phyloP scores from a whole-genome alignment of 2,888 invertebrate genomes.

The Stenodema calcarata region DNA sequence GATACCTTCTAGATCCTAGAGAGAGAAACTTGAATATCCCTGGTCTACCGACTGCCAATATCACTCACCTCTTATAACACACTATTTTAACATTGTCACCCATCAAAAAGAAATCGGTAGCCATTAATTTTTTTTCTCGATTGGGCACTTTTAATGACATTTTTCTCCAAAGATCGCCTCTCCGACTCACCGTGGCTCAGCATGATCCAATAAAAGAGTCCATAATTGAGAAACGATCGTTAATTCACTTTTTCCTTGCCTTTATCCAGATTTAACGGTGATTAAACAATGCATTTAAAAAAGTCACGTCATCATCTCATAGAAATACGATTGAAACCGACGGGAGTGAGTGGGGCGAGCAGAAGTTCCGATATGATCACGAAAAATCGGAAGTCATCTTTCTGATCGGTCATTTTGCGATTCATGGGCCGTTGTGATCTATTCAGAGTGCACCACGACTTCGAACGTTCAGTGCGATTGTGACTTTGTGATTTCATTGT shows the following conservation, averaged over 20 bases:
- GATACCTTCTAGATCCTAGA: too few species aligned
- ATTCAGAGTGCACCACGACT: background rate
- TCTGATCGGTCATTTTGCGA: background rate
- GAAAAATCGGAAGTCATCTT: background rate
- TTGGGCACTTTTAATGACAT: background rate
- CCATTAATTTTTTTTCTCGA: background rate
- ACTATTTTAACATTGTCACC: too few species aligned
- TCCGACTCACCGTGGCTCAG: background rate
- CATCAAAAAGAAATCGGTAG: background rate
- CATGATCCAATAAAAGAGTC: background rate
- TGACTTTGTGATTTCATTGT: background rate
- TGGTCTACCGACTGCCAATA: too few species aligned
- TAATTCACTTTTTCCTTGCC: background rate
- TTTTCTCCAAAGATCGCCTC: background rate
- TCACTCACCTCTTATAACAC: too few species aligned
- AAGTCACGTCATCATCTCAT: background rate
- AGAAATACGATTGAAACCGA: background rate
- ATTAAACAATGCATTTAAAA: background rate
- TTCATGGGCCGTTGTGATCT: background rate
- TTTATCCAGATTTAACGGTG: background rate
- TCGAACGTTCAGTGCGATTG: background rate
- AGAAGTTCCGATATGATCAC: background rate
- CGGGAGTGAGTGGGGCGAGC: background rate
- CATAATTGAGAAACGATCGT: background rate
- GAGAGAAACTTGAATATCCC: too few species aligned